Evolutionary conservation across 2,888 invertebrate genomes (phyloP).

Genomic region (Coenonympha arcania): DNA sequence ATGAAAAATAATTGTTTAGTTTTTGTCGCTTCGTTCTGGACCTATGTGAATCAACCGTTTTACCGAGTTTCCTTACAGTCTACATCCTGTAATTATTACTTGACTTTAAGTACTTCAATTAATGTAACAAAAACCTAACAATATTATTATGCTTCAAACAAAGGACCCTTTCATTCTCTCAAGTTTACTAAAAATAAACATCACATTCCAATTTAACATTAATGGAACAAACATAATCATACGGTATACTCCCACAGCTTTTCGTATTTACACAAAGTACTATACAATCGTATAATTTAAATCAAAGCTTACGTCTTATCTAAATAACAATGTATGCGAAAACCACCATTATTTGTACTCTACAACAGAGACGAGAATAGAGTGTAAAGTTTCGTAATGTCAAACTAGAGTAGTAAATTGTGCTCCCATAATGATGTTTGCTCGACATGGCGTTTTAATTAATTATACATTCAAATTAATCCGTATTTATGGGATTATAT

Average conservation of each 20-base stretch:
- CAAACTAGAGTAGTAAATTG: slow-evolving; percentile 8
- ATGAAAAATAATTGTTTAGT: too few relatives aligned
- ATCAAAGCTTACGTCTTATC: not conserved
- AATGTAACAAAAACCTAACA: not conserved
- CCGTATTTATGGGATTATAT: slow-evolving; percentile 37
- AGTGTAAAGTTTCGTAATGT: not conserved
- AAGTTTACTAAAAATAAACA: not conserved
- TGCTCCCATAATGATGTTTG: slow-evolving; percentile 24
- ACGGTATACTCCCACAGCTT: slow-evolving; percentile 8
- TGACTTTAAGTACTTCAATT: too few relatives aligned
- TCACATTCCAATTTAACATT: slow-evolving; percentile 2
- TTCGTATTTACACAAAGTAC: slow-evolving; percentile 11
- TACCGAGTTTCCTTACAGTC: too few relatives aligned
- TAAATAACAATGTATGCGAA: not conserved
- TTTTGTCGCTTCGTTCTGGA: too few relatives aligned
- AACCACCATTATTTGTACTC: not conserved
- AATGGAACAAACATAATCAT: slow-evolving; percentile 6
- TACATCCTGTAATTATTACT: too few relatives aligned
- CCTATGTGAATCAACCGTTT: too few relatives aligned
- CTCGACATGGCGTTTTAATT: slow-evolving; percentile 36
- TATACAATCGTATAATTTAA: slow-evolving; percentile 2
- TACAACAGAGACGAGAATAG: not conserved
- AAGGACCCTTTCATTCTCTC: not conserved
- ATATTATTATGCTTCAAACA: too few relatives aligned
- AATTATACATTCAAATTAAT: slow-evolving; percentile 36